Evolutionary conservation across 2,797 vertebrate species (phyloP), one percentile per base, ranked within the genome.

Genomic region (Crocidura indochinensis): DNA sequence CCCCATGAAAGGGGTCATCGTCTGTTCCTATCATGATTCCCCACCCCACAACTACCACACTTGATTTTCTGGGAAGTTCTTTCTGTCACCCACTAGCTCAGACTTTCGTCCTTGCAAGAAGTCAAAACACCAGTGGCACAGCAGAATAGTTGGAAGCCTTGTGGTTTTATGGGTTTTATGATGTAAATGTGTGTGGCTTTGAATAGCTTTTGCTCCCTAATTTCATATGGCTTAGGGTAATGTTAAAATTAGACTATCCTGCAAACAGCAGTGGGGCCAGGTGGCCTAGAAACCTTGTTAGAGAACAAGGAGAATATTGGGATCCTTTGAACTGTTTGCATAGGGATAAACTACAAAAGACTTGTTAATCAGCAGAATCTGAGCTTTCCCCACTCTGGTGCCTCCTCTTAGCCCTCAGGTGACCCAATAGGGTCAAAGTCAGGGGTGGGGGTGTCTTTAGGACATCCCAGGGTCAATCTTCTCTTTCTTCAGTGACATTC

Each of bases 181-280:
- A 2, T 14, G 49, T 24, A 10, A 10, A 10, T 44, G 7, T 24
- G 27, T 10, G 26, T 19, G 51, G 60, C 64, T 79, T 93, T 73
- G 84, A 92, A 87, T 90, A 80, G 91, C 46, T 69, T 81, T 74
- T 86, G 69, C 84, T 96, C 79, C 56, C 71, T 82, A 67, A 92
- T 87, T 89, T 91, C 19, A 11, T 47, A 69, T 85, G 78, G 79
- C 82, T 92, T 49, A 44, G 91, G 85, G 86, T 94, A 86, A 64
- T 60, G 92, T 92, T 90, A 93, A 93, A 93, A 96, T 94, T 88
- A 93, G 95, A 53, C 46, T 68, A 49, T 68, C 84, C 88, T 72
- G 72, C 75, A 94, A 95, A 84, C 15, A 76, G 72, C 84, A 78
- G 67, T 17, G 38, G 71, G 47, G 38, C 85, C 64, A 71, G 69